A percentile compares a stretch with the other conserved stretches of the same genome.
These are phyloP conservation scores for Pheosia gnoma DNA, from an alignment of 2,888 invertebrate genomes.

Conservation along the genomic window DNA sequence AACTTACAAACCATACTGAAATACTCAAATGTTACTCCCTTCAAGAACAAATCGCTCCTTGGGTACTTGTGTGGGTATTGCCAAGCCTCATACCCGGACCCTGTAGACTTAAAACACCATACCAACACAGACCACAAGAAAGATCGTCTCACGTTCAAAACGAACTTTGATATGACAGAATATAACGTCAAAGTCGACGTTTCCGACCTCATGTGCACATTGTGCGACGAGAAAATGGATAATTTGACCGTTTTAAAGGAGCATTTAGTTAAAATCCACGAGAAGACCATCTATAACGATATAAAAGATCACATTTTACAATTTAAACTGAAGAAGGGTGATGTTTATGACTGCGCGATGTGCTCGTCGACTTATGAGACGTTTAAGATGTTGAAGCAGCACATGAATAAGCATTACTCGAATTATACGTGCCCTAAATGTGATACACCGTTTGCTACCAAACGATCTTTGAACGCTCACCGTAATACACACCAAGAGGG, in stretches of 20 bases:
- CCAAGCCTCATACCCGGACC: slow-evolving; percentile 59
- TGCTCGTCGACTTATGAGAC: slow-evolving; percentile 70
- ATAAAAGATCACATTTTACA: slow-evolving; percentile 70
- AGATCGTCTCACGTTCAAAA: slow-evolving; percentile 55
- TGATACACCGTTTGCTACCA: slow-evolving; percentile 63
- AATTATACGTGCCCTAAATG: slow-evolving; percentile 67
- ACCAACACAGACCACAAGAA: slow-evolving; percentile 51
- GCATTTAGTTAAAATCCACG: slow-evolving; percentile 58
- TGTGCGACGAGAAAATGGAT: slow-evolving; percentile 52
- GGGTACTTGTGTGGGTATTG: slow-evolving; percentile 71
- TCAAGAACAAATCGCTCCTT: slow-evolving; percentile 61
- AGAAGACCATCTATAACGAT: slow-evolving; percentile 54
- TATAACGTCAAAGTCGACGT: slow-evolving; percentile 65
- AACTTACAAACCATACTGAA: slow-evolving; percentile 63
- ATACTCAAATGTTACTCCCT: slow-evolving; percentile 66
- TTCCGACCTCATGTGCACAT: slow-evolving; percentile 49
- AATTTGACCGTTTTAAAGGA: slow-evolving; percentile 52
- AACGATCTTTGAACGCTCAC: slow-evolving; percentile 63
- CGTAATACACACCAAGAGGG: slow-evolving; percentile 63
- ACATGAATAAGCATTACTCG: slow-evolving; percentile 72
- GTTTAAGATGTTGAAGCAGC: slow-evolving; percentile 74
- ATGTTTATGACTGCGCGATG: slow-evolving; percentile 65
- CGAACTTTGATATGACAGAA: slow-evolving; percentile 56
- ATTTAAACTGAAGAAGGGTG: slow-evolving; percentile 68
- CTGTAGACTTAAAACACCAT: slow-evolving; percentile 52